Evolutionary conservation across 2,888 invertebrate species (phyloP), one percentile per base, ranked within the genome.

Genomic region (Megamerina dolium): DNA sequence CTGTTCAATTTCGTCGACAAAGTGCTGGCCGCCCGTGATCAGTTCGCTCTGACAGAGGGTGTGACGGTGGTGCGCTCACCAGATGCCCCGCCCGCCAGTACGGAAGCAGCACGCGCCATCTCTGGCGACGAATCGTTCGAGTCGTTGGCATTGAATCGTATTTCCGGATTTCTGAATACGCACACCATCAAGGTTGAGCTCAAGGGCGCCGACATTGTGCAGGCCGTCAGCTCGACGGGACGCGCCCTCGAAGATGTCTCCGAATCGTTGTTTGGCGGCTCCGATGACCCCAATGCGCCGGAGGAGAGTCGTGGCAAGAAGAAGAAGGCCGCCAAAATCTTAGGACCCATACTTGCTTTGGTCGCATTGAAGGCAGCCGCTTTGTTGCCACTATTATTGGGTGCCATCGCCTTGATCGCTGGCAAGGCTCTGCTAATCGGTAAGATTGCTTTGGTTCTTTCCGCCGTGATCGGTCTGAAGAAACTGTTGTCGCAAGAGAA

Each of bases 1-100:
- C 80, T 89, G 64, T 87, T 88, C 75, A 82, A 85, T 17, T 87
- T 83, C 72, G 85, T 89, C 55, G 89, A 89, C 74, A 88, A 88
- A 72, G 83, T 86, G 76, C 75, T 88, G 46, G 82, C 83, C 37
- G 83, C 83, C 56, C 87, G 85, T 68, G 88, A 89, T 61, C 81
- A 81, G 49, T 87, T 87, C 62, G 80, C 85, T 8, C 70, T 89
- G 32, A 82, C 86, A 43, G 88, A 89, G 55, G 89, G 89, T 42
- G 85, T 90, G 38, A 87, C 88, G 36, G 85, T 89, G 18, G 83
- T 88, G 45, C 83, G 85, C 68, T 86, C 85, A 5, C 73, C 79
- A 29, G 82, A 81, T 49, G 78, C 81, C 14, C 79, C 80, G 2
- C 47, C 45, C 23, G 55, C 51, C 45, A 72, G 75, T 4, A 72